Base-by-base conservation (phyloP, 2,888 invertebrate species). In the Tipula vernalis region DNA sequence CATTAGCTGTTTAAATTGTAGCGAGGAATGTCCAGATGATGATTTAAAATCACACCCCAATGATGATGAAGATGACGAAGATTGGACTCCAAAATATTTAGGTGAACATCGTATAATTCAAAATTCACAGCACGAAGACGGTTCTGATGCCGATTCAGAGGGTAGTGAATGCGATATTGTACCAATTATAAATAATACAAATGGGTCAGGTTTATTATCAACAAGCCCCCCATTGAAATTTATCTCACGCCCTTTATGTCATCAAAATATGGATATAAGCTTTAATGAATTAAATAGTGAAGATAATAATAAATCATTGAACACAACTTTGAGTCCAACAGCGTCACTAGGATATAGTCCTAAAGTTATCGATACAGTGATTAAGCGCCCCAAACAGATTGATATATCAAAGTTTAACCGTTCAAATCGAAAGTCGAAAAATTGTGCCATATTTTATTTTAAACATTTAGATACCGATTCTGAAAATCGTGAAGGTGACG, bases 381-480 rank as follows among this genome's bases (percentile, higher is more conserved):
- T 93, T 18, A 93, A 93, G 88, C 91, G 93, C 86, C 89, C 89
- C 87, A 93, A 93, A 88, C 92, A 93, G 89, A 91, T 93, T 83
- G 92, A 94, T 90, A 92, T 93, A 51, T 94, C 94, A 57, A 94
- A 93, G 90, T 94, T 93, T 90, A 95, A 94, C 90, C 93, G 95
- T 89, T 95, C 96, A 10, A 95, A 95, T 91, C 93, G 96, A 88
- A 95, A 95, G 91, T 96, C 96, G 18, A 96, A 96, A 91, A 96
- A 97, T 91, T 94, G 95, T 90, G 97, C 95, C 88, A 96, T 95
- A 88, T 97, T 96, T 91, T 97, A 97, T 92, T 97, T 96, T 91
- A 95, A 94, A 91, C 97, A 97, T 91, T 94, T 95, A 91, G 97
- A 97, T 90, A 97, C 97, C 13, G 97, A 97, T 91, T 96, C 96